Conservation (phyloP, 2,888 invertebrate genomes). For the Drosophila fungiperda region DNA sequence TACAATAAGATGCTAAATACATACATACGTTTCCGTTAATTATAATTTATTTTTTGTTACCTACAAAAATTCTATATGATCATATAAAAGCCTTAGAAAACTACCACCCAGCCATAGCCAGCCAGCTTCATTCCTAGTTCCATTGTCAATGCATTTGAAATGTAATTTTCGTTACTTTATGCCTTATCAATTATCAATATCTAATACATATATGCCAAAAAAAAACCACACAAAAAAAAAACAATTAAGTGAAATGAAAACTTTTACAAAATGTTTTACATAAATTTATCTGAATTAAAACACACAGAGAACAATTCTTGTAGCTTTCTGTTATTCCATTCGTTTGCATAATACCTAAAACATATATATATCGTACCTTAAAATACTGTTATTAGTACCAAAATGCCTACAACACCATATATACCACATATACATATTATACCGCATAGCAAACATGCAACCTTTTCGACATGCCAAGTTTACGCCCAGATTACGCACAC, state of each 20-base stretch:
- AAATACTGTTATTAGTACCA: conserved; percentile 20
- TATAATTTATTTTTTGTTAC: conserved; percentile 28
- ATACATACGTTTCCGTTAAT: conserved; percentile 32
- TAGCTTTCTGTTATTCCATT: conserved; percentile 83
- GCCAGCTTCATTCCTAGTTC: conserved; percentile 62
- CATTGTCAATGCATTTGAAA: conserved; percentile 57
- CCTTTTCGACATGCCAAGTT: conserved; percentile 43
- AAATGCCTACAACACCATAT: conserved; percentile 27
- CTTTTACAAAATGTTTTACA: conserved; percentile 26
- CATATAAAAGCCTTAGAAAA: conserved; percentile 22
- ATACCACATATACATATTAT: conserved; percentile 11
- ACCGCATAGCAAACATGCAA: conserved; percentile 42
- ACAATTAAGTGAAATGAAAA: conserved; percentile 39
- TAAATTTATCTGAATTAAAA: conserved; percentile 27
- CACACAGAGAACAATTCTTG: conserved; percentile 60
- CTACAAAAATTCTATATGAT: conserved; percentile 20
- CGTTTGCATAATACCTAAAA: conserved; percentile 56
- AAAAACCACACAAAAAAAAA: not conserved
- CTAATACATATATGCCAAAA: conserved; percentile 11
- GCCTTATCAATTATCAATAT: conserved; percentile 25
- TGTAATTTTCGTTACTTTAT: conserved; percentile 35
- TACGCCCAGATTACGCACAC: conserved; percentile 22
- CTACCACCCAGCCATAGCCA: conserved; percentile 30
- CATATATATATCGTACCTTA: conserved; percentile 15
- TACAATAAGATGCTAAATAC: conserved; percentile 45